Conservation (phyloP, 2,888 invertebrate genomes). For the Thymelicus acteon region DNA sequence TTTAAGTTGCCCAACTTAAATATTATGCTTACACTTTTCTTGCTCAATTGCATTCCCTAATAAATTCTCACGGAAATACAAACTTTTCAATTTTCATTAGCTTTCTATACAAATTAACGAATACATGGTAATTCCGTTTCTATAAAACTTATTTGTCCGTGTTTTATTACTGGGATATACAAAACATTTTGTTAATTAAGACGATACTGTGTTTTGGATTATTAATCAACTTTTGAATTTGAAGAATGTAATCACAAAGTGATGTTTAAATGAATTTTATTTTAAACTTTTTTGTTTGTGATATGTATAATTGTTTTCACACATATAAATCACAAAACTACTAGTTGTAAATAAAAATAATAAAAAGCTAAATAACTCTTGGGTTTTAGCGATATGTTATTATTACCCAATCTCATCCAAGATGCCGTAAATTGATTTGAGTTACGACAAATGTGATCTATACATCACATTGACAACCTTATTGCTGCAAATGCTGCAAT, state of each 20-base stretch:
- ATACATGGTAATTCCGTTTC: conserved; percentile 43
- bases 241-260: conserved; percentile 14
- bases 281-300: conserved; percentile 3
- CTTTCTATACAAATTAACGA: conserved; percentile 59
- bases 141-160: conserved; percentile 41
- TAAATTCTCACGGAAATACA: conserved; percentile 23
- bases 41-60: neutral
- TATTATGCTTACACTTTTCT: neutral
- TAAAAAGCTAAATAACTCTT: neutral
- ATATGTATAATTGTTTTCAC: conserved; percentile 10
- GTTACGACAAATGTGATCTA: conserved; percentile 13
- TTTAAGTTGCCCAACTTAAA: too few species aligned
- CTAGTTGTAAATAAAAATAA: neutral
- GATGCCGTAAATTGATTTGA: neutral
- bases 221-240: conserved; percentile 26
- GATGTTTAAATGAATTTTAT: conserved; percentile 1
- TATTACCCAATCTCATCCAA: neutral
- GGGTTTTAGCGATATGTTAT: neutral
- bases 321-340: neutral
- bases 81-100: conserved; percentile 32
- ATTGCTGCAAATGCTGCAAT: neutral
- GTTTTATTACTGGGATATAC: conserved; percentile 39
- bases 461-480: conserved; percentile 13
- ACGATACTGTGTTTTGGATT: conserved; percentile 27
- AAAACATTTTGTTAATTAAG: conserved; percentile 46